Percentiles rank a stretch among this genome's conserved stretches.
Evolutionary conservation across 64 coral and sea anemone species (phyloP).

Genomic region (Montipora efflorescens): DNA sequence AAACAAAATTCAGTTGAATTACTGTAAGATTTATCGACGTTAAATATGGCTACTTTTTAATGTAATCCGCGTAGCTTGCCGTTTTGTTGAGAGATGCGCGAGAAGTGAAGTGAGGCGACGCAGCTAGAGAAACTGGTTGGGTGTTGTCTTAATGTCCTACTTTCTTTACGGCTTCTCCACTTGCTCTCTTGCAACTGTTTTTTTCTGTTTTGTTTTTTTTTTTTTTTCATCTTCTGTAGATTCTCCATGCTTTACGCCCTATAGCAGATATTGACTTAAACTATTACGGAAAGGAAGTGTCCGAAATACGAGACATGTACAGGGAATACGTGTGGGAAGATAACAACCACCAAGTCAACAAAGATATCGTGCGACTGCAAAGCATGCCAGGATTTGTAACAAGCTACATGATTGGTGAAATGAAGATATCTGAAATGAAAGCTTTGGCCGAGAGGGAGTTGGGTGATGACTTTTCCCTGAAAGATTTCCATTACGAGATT

Average conservation of each 20-base stretch:
- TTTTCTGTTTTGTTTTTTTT: too few relatives aligned
- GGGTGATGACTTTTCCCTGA: constrained; percentile 55
- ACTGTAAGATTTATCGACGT: too few relatives aligned
- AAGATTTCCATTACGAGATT: constrained; percentile 84
- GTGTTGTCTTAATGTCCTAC: too few relatives aligned
- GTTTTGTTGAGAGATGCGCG: too few relatives aligned
- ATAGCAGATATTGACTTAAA: constrained; percentile 69
- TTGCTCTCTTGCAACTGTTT: too few relatives aligned
- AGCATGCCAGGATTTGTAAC: constrained; percentile 64
- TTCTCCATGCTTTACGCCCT: constrained; percentile 58
- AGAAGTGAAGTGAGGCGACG: too few relatives aligned
- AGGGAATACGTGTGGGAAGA: constrained; percentile 73
- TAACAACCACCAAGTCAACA: constrained; percentile 61
- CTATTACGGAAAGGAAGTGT: constrained; percentile 16
- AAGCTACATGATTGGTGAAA: constrained; percentile 69
- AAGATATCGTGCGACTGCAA: constrained; percentile 69
- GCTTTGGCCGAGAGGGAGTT: constrained; percentile 51
- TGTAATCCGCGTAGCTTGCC: too few relatives aligned
- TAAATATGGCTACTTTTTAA: too few relatives aligned
- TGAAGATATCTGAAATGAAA: constrained; percentile 54
- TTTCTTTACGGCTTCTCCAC: too few relatives aligned
- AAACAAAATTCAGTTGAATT: too few relatives aligned
- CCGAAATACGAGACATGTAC: constrained; percentile 6
- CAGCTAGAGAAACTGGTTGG: too few relatives aligned
- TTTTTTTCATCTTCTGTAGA: background rate